Evolutionary conservation across 2,888 invertebrate species (phyloP), one percentile per base, ranked within the genome.

Genomic region (Gnatocerus cornutus): DNA sequence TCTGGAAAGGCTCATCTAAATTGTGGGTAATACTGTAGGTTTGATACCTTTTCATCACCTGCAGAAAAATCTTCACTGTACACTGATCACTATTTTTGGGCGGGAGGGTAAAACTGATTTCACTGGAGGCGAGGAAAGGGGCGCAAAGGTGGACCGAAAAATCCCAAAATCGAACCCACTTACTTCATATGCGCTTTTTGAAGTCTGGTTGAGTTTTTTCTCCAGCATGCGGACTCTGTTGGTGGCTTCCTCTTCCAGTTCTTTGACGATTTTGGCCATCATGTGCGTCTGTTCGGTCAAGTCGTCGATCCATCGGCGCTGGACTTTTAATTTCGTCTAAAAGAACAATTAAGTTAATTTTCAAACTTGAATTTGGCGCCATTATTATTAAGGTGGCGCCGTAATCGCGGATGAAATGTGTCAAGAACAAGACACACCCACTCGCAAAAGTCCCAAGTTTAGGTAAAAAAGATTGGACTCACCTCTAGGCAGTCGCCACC

Each of bases 251-350:
- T 84, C 81, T 82, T 93, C 92, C 76, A 93, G 80, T 76, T 92
- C 91, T 79, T 90, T 89, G 0, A 93, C 90, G 1, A 90, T 89
- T 63, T 87, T 87, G 56, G 89, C 89, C 75, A 93, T 85, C 85
- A 91, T 87, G 46, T 88, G 84, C 83, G 92, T 93, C 85, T 93
- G 92, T 27, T 88, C 90, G 41, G 87, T 87, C 77, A 92, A 85
- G 83, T 92, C 91, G 52, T 86, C 83, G 72, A 92, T 90, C 91
- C 92, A 92, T 61, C 89, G 87, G 70, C 87, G 85, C 74, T 91
- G 87, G 68, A 91, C 87, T 39, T 87, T 85, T 73, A 91, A 84
- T 82, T 92, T 92, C 75, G 89, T 85, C 92, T 93, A 29, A 7
- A 29, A 29, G n/a, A n/a, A n/a, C n/a, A n/a, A n/a, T n/a, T n/a